Evolutionary conservation across 2,797 vertebrate species (phyloP).

Genomic region (Capromys pilorides): DNA sequence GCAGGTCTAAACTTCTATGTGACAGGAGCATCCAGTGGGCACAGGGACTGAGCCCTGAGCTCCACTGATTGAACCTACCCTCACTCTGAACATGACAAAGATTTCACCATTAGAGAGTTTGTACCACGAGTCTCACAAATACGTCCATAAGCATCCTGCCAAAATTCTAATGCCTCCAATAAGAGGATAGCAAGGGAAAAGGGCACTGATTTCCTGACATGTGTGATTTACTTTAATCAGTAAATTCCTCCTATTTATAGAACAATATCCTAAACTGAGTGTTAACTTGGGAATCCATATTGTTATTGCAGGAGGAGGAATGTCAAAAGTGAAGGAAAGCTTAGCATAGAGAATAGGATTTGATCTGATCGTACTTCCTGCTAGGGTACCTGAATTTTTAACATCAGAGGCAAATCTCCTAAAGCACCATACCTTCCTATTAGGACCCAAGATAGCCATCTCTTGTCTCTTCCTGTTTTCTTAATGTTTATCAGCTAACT

Average conservation of each 20-base stretch:
- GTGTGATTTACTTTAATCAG: not conserved
- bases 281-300: not conserved
- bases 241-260: not conserved
- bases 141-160: not conserved
- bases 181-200: not conserved
- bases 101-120: not conserved
- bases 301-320: rapidly evolving
- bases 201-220: not conserved
- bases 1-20: not conserved
- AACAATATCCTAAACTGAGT: not conserved
- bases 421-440: not conserved
- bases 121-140: not conserved
- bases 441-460: not conserved
- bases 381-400: not conserved
- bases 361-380: too few relatives aligned
- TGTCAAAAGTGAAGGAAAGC: not conserved
- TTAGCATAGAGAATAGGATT: not conserved
- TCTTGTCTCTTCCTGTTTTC: not conserved
- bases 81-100: not conserved
- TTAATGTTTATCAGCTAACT: not conserved
- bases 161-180: not conserved
- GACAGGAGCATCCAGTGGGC: not conserved
- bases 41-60: not conserved
- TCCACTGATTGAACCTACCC: not conserved
- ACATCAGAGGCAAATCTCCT: not conserved